These are phyloP conservation scores for Aporophyla nigra DNA, from an alignment of 2,888 invertebrate species.

Conservation along the genomic window DNA sequence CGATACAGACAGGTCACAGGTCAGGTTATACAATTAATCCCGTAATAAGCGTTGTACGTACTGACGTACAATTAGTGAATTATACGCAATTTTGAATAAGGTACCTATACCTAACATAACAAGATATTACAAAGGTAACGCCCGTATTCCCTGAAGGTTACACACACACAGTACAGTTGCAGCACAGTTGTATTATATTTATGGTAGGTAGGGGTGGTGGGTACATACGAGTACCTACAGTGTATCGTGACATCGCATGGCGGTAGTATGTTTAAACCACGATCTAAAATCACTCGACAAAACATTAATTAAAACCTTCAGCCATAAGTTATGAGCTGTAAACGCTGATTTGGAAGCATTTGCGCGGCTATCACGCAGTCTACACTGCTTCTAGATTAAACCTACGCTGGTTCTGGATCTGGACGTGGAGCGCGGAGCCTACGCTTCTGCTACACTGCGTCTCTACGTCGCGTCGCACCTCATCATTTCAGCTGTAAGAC, in stretches of 20 bases:
- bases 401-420: neutral
- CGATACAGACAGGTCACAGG: conserved; percentile 44
- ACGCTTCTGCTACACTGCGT: neutral
- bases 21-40: conserved; percentile 37
- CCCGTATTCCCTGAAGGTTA: neutral
- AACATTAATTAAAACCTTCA: neutral
- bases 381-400: neutral
- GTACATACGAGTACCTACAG: neutral
- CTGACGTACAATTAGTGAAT: neutral
- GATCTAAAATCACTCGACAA: neutral
- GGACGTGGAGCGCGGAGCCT: neutral
- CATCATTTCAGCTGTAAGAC: too few species aligned
- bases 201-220: neutral
- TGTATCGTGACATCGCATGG: neutral
- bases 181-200: neutral
- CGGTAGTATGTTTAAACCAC: neutral
- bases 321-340: too few species aligned
- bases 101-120: neutral
- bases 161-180: too few species aligned
- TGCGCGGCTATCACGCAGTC: neutral
- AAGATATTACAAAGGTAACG: neutral
- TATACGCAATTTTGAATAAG: conserved; percentile 17
- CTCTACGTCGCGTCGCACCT: neutral
- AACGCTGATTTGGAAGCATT: neutral
- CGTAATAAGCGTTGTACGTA: conserved; percentile 18